Conservation (phyloP, 2,797 vertebrate species). For the Fundulus diaphanus region DNA sequence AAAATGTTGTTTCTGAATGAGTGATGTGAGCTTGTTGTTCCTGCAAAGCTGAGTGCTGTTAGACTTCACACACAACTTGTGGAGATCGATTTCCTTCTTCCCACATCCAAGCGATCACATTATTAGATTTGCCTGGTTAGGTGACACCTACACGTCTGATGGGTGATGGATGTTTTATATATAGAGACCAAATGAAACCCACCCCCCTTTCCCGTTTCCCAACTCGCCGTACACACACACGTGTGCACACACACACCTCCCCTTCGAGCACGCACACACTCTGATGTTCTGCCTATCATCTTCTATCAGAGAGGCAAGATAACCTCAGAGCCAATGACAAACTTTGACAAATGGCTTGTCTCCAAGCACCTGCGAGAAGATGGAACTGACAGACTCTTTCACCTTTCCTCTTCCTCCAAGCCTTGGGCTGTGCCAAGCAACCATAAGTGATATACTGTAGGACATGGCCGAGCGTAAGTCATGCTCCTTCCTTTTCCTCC, state of each 20-base stretch:
- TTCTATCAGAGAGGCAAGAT: slow-evolving; percentile 81
- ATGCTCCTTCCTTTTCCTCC: slow-evolving; percentile 78
- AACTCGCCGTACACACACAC: slow-evolving; percentile 33
- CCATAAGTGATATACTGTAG: slow-evolving; percentile 83
- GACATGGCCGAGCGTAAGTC: slow-evolving; percentile 80
- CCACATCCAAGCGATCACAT: slow-evolving; percentile 72
- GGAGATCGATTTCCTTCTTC: slow-evolving; percentile 70
- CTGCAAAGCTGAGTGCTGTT: slow-evolving; percentile 43
- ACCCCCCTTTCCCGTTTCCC: slow-evolving; percentile 32
- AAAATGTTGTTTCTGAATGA: slow-evolving; percentile 38
- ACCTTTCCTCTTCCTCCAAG: slow-evolving; percentile 83
- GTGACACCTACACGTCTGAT: slow-evolving; percentile 80
- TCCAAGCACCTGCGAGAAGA: slow-evolving; percentile 80
- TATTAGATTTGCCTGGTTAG: slow-evolving; percentile 83
- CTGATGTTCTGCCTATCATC: slow-evolving; percentile 79
- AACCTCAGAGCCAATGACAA: slow-evolving; percentile 87
- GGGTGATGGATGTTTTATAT: slow-evolving; percentile 85
- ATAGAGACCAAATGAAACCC: slow-evolving; percentile 82
- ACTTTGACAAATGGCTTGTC: slow-evolving; percentile 86
- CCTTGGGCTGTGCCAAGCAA: slow-evolving; percentile 77
- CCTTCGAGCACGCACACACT: slow-evolving; percentile 47
- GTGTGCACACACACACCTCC: slow-evolving; percentile 34
- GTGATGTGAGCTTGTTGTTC: slow-evolving; percentile 37
- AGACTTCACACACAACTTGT: slow-evolving; percentile 73
- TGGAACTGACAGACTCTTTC: slow-evolving; percentile 84